Evolutionary conservation across 30 jellyfish, hydroid and myxozoan genomes (phyloP).

Genomic region (Phacellophora camtschatica): DNA sequence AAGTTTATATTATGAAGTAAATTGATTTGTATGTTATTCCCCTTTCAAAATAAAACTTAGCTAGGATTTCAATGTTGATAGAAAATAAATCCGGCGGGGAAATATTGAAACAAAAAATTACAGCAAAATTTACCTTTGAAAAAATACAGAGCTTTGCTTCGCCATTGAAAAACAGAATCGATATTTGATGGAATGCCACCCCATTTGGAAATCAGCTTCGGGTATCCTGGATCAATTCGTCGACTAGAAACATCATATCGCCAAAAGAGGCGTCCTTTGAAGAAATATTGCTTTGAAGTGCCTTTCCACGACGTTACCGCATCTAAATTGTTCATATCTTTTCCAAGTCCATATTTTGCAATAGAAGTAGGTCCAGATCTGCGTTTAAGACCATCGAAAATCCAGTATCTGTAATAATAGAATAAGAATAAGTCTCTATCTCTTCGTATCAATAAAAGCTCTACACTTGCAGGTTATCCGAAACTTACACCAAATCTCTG

Average conservation of each 20-base stretch:
- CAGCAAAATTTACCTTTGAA: conserved; percentile 67
- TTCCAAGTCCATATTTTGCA: conserved; percentile 50
- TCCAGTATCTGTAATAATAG: conserved; percentile 72
- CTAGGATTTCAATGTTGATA: too few species aligned
- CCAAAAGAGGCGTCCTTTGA: conserved; percentile 85
- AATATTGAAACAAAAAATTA: neutral
- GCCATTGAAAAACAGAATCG: conserved; percentile 81
- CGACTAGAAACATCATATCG: conserved; percentile 55
- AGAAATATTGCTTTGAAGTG: conserved; percentile 65
- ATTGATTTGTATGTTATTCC: too few species aligned
- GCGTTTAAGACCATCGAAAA: conserved; percentile 31
- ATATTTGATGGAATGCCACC: conserved; percentile 74
- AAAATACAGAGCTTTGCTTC: conserved; percentile 55
- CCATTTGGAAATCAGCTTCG: conserved; percentile 71
- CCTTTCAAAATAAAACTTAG: too few species aligned
- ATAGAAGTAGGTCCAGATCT: conserved; percentile 61
- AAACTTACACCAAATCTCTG: too few species aligned
- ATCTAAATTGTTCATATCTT: conserved; percentile 72
- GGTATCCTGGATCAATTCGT: conserved; percentile 85
- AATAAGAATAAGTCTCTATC: neutral
- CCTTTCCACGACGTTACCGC: conserved; percentile 71
- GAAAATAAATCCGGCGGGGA: neutral
- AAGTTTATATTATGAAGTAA: too few species aligned
- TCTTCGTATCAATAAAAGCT: too few species aligned
- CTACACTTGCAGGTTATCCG: too few species aligned